Evolutionary conservation across 2,888 invertebrate species (phyloP).

Genomic region (Camponotus fellah): DNA sequence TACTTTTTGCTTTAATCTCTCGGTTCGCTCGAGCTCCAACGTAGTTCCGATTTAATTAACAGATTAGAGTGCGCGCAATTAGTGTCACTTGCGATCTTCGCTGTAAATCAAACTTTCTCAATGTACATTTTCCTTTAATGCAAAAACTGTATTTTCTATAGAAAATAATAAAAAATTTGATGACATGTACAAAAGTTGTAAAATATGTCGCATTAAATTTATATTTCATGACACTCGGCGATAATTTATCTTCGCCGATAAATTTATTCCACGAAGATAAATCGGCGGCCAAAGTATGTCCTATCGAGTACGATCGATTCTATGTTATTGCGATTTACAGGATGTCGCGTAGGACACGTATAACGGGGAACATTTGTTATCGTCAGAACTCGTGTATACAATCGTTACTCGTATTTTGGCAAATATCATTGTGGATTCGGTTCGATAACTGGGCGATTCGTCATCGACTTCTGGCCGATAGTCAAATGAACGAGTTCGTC

Average conservation of each 20-base stretch:
- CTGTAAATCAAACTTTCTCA: slow-evolving; percentile 17
- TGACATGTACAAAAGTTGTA: background rate
- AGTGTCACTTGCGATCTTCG: slow-evolving; percentile 33
- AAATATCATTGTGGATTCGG: slow-evolving; percentile 72
- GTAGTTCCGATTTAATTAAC: slow-evolving; percentile 52
- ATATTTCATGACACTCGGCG: background rate
- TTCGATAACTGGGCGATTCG: slow-evolving; percentile 73
- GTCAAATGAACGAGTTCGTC: slow-evolving; percentile 69
- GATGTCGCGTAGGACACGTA: slow-evolving; percentile 41
- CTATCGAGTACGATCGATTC: slow-evolving; percentile 31
- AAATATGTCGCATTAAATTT: background rate
- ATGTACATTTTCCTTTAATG: background rate
- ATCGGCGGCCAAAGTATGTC: slow-evolving; percentile 27
- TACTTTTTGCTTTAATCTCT: slow-evolving; percentile 50
- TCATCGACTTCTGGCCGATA: slow-evolving; percentile 72
- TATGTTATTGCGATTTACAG: slow-evolving; percentile 45
- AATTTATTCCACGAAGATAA: slow-evolving; percentile 41
- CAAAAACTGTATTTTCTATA: background rate
- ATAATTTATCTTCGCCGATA: slow-evolving; percentile 27
- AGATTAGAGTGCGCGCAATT: slow-evolving; percentile 47
- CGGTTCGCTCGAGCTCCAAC: slow-evolving; percentile 7
- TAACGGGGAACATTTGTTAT: slow-evolving; percentile 65
- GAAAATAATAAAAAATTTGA: background rate
- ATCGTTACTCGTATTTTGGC: slow-evolving; percentile 66
- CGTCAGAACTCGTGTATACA: slow-evolving; percentile 26